phyloP scores from a whole-genome alignment of 2,113 vertebrate species.

The Nibea coibor region DNA sequence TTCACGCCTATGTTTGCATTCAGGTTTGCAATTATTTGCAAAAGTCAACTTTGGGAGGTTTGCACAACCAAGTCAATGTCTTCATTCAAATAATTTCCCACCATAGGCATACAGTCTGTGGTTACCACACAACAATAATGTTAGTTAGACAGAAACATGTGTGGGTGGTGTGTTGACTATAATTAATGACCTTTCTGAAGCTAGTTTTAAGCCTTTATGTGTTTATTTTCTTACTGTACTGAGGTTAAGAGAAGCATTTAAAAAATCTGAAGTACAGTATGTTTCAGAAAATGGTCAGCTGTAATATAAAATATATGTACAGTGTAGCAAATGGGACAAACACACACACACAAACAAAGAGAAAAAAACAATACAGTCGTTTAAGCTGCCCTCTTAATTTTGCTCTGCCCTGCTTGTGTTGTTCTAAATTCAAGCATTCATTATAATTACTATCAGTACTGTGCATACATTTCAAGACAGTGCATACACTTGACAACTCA shows the following conservation, averaged over 20 bases:
- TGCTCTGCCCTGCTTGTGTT: constrained; percentile 25
- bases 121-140: not conserved
- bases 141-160: not conserved
- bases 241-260: not conserved
- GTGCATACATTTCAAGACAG: constrained; percentile 79
- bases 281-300: constrained; percentile 58
- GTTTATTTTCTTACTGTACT: constrained; percentile 7
- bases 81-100: constrained; percentile 10
- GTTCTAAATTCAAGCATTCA: constrained; percentile 53
- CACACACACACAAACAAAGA: constrained; percentile 15
- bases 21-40: not conserved
- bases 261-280: constrained; percentile 5
- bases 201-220: not conserved
- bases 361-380: constrained; percentile 23
- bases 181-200: not conserved
- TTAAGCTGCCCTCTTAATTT: constrained; percentile 50
- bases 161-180: not conserved
- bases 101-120: not conserved
- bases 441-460: constrained; percentile 50
- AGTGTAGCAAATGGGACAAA: constrained; percentile 49
- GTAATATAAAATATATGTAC: constrained; percentile 53
- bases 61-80: constrained; percentile 9
- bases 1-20: not conserved
- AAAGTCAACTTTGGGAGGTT: not conserved
- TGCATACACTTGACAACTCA: constrained; percentile 90